Percentiles rank a stretch among this genome's conserved stretches.
Conservation (phyloP, 2,113 vertebrate genomes). For the Channa argus region DNA sequence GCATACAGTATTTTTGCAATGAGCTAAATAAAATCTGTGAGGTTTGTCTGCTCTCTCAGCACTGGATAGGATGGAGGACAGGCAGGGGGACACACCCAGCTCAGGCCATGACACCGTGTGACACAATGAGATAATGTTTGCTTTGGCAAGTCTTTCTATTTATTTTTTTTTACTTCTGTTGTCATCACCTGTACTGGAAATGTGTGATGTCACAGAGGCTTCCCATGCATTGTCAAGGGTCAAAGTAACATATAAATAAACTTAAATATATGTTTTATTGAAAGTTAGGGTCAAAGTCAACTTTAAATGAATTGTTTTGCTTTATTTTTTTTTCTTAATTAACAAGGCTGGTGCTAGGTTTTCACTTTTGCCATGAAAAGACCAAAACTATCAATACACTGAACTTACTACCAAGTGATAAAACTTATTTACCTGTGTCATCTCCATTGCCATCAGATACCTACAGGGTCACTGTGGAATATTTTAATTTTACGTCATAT, state of each 20-base stretch:
- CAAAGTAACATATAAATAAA: not conserved
- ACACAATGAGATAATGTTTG: too few relatives aligned
- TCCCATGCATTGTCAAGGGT: not conserved
- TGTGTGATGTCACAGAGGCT: not conserved
- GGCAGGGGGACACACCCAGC: slow-evolving; percentile 33
- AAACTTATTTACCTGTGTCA: too few relatives aligned
- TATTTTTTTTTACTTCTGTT: not conserved
- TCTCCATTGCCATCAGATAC: too few relatives aligned
- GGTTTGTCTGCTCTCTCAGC: slow-evolving; percentile 44
- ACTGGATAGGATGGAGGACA: slow-evolving; percentile 1
- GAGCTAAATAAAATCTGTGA: slow-evolving; percentile 11
- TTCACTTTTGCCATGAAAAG: too few relatives aligned
- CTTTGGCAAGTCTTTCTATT: not conserved
- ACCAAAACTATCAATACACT: too few relatives aligned
- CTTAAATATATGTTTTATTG: not conserved
- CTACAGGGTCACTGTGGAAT: too few relatives aligned
- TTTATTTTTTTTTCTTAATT: too few relatives aligned
- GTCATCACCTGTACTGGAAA: not conserved
- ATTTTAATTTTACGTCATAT: too few relatives aligned
- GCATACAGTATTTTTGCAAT: slow-evolving; percentile 32
- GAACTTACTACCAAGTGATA: too few relatives aligned
- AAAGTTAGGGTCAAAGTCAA: too few relatives aligned
- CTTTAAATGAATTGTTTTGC: too few relatives aligned
- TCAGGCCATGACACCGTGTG: not conserved
- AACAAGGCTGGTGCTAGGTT: too few relatives aligned